Evolutionary conservation across 2,888 invertebrate genomes (phyloP), one percentile per base, ranked within the genome.

Genomic region (Tipula helvola): DNA sequence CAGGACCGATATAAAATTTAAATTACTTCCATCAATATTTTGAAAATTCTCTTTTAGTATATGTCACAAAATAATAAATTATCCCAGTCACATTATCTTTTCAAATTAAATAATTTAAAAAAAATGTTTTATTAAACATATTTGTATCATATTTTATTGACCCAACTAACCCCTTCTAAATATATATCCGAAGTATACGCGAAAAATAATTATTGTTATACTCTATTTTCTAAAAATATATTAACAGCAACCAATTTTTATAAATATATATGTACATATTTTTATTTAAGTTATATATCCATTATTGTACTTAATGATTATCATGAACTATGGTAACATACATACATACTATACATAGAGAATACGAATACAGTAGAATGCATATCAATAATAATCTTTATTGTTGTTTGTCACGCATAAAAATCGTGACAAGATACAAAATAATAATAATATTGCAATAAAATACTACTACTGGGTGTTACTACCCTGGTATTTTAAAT

Each of bases 361-460:
- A n/a, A n/a, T 71, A 71, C 28, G 71, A 28, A 52, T 52, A 52
- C 4, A 16, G 0, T 71, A 36, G 36, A 83, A 36, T 83, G 84
- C 41, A 39, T 41, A 84, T 84, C 84, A 39, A 41, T 84, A 84
- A 39, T 84, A 85, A 86, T 42, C 84, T 87, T 87, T 86, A 87
- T 87, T 86, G 86, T 86, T 87, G 71, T 83, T 86, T 85, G 87
- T 87, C 87, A 87, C 87, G 87, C 87, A 87, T 86, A 83, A 36
- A 28, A 87, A 85, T 86, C 87, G 87, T 87, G 87, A 87, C 87
- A 87, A 87, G 87, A 87, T 87, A 87, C 87, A 86, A 85, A 87
- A 87, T 87, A 18, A 13, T 44, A 86, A 42, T 36, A 86, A 71
- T 28, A 18, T 71, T 71, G 71, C 71, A 71, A 71, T 71, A 41